Evolutionary conservation across 2,113 vertebrate species (phyloP).

Genomic region (Archilochus colubris): DNA sequence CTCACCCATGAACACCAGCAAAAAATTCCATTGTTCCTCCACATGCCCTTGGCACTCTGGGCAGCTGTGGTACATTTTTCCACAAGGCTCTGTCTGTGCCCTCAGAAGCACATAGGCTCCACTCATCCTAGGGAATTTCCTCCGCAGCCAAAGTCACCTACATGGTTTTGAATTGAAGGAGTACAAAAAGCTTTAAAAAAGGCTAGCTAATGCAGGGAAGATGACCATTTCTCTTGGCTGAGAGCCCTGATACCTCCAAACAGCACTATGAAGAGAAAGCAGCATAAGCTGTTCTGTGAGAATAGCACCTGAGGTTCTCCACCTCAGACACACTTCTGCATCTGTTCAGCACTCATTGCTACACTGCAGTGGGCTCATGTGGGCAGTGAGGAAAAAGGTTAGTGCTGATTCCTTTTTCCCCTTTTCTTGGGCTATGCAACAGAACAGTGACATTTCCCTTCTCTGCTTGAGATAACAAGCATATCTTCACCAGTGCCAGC

Average conservation of each 20-base stretch:
- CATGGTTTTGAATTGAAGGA: neutral
- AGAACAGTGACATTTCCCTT: neutral
- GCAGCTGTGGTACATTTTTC: neutral
- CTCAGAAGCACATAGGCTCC: neutral
- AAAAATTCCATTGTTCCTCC: neutral
- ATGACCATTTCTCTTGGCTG: neutral
- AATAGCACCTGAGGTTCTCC: neutral
- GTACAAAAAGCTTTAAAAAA: neutral
- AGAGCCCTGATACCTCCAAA: neutral
- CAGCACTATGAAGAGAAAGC: neutral
- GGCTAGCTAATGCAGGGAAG: neutral
- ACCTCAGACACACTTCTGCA: neutral
- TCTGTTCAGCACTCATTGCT: neutral
- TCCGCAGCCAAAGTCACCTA: neutral
- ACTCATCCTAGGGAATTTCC: neutral
- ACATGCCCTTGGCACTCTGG: accelerated
- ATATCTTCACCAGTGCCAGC: accelerated
- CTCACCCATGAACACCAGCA: neutral
- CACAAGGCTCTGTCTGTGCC: neutral
- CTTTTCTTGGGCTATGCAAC: neutral
- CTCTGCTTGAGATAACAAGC: neutral
- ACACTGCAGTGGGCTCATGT: neutral
- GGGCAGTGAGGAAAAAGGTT: neutral
- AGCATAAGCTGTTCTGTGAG: neutral
- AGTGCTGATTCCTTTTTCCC: neutral